Percentiles rank a stretch among this genome's conserved stretches.
These are phyloP conservation scores for Stomatorhinus walkeri DNA, from an alignment of 2,797 vertebrate species.

Conservation along the genomic window DNA sequence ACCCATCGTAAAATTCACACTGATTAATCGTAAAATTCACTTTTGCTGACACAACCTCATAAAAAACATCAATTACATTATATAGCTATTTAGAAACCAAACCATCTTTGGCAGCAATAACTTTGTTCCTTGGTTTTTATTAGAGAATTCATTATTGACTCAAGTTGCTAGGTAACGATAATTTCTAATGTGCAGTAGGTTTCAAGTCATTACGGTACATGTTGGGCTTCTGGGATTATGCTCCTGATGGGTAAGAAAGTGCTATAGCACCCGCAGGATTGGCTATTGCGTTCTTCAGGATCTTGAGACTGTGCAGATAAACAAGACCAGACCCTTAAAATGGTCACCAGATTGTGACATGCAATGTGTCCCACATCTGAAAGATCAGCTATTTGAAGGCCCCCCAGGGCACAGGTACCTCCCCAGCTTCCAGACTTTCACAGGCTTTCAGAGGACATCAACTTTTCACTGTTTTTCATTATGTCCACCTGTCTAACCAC, in stretches of 20 bases:
- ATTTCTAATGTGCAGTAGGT: conserved; percentile 39
- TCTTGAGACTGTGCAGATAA: not conserved
- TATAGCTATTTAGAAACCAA: not conserved
- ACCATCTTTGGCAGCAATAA: not conserved
- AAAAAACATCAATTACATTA: not conserved
- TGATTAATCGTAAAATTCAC: not conserved
- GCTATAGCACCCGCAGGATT: not conserved
- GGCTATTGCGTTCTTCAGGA: not conserved
- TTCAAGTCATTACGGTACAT: not conserved
- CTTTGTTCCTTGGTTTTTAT: conserved; percentile 2
- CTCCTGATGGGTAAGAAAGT: not conserved
- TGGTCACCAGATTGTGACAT: not conserved
- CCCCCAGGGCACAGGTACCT: not conserved
- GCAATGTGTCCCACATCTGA: not conserved
- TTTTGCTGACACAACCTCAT: not conserved
- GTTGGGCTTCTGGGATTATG: not conserved
- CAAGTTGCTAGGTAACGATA: conserved; percentile 27
- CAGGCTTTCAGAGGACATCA: not conserved
- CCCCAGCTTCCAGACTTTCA: not conserved
- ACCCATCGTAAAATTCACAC: not conserved
- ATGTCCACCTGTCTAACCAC: conserved; percentile 41
- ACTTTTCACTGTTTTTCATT: not conserved
- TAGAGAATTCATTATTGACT: not conserved
- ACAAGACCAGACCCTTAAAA: not conserved
- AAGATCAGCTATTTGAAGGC: not conserved